phyloP scores from a whole-genome alignment of 2,113 vertebrate species.

The Corythaeola cristata region DNA sequence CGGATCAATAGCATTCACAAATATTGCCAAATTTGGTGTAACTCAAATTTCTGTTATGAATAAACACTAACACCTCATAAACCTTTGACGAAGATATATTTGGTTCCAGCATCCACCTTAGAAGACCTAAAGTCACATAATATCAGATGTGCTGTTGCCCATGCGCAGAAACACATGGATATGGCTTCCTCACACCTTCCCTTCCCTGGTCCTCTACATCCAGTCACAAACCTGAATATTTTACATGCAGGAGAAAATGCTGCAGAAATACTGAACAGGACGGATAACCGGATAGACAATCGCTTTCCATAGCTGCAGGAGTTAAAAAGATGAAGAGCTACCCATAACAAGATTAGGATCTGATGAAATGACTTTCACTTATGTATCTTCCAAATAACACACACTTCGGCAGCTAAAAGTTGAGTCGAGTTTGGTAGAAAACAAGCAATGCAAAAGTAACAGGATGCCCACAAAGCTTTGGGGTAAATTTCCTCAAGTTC shows the following conservation, averaged over 20 bases:
- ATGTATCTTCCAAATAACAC: neutral
- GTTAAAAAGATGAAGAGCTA: neutral
- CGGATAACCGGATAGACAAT: neutral
- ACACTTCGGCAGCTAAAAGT: neutral
- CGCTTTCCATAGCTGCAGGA: neutral
- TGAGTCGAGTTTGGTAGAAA: neutral
- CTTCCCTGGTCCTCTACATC: accelerated
- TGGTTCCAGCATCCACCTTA: neutral
- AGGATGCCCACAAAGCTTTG: neutral
- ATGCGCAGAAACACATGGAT: accelerated
- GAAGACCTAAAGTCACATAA: neutral
- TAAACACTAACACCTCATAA: neutral
- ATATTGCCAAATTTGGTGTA: neutral
- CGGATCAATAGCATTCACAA: accelerated
- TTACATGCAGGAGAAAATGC: neutral
- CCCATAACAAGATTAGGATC: neutral
- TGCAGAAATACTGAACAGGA: neutral
- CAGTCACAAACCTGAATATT: neutral
- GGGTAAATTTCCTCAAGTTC: neutral
- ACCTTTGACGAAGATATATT: accelerated
- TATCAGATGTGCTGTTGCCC: neutral
- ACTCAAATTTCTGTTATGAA: neutral
- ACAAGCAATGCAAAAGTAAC: neutral
- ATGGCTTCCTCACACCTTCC: neutral
- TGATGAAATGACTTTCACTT: neutral